Base-by-base conservation (phyloP, 2,888 invertebrate species). In the Meteorus cinctellus region DNA sequence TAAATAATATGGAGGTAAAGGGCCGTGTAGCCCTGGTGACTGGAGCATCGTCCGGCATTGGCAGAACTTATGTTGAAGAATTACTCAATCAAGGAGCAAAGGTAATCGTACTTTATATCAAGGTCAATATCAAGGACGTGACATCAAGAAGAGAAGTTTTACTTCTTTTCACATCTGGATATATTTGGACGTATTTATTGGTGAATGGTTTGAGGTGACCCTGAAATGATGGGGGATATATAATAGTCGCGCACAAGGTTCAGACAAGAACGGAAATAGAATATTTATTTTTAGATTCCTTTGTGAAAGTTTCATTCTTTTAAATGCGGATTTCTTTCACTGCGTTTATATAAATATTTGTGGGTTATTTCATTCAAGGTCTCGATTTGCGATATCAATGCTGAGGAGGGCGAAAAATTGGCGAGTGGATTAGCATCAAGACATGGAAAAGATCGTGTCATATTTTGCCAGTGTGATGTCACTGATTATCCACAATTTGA, bases 401-500 rank as follows among this genome's bases (percentile, higher is more conserved):
- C 92, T 5, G 94, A 94, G 80, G 92, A 92, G 51, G 95, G 94
- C 14, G 94, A 95, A 83, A 93, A 93, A 84, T 90, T 95, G 66
- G 91, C 92, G 8, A 93, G 94, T 80, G 92, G 92, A 78, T 89
- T 95, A 36, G 91, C 92, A 16, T 90, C 92, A 51, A 93, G 94
- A 85, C 93, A 93, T 84, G 94, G 94, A 62, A 92, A 94, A 83
- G 94, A 94, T 86, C 92, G 93, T 77, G 93, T 94, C 12, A 90
- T 95, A 79, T 95, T 94, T 86, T 94, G 94, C 83, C 93, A 93
- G 70, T 94, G 95, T 84, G 95, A 95, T 85, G 95, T 95, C 80
- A 95, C 95, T 0, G 95, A 95, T 88, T 95, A 95, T 88, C 93
- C 93, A 48, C 95, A 95, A 86, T 95, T 94, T 86, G 95, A 95